These are phyloP conservation scores for Anguilla marmorata DNA, from an alignment of 2,797 vertebrate species.

Conservation along the genomic window DNA sequence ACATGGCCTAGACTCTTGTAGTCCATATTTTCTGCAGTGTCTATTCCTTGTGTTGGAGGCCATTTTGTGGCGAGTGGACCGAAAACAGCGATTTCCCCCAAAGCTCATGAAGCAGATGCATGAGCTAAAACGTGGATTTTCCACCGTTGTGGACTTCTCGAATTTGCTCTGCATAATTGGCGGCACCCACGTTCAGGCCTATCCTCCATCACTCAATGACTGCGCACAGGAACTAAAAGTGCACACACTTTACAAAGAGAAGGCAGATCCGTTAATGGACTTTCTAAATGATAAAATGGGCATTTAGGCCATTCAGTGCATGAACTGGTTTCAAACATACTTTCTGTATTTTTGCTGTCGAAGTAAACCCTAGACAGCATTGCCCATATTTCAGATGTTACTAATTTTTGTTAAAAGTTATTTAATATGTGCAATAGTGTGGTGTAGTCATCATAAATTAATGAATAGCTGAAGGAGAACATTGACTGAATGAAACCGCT, in stretches of 20 bases:
- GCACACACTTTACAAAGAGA: not conserved
- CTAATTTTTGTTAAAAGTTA: not conserved
- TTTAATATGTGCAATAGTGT: not conserved
- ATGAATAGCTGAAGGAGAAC: too few relatives aligned
- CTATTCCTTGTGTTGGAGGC: not conserved
- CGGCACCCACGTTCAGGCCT: not conserved
- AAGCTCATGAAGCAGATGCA: not conserved
- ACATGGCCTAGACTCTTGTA: not conserved
- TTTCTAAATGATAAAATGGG: not conserved
- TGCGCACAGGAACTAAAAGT: not conserved
- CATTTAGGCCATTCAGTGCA: not conserved
- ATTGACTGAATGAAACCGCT: not conserved
- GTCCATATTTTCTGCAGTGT: not conserved
- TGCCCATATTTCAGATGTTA: not conserved
- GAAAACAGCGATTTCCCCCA: not conserved
- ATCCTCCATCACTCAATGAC: not conserved
- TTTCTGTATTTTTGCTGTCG: not conserved
- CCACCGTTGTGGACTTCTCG: not conserved
- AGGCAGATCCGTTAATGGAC: not conserved
- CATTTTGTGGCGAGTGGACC: not conserved
- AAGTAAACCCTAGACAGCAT: not conserved
- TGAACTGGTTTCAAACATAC: not conserved
- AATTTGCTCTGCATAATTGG: not conserved
- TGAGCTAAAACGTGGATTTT: not conserved
- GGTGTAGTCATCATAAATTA: not conserved